Conservation (phyloP, 2,113 vertebrate genomes). For the Baryphthengus martii region DNA sequence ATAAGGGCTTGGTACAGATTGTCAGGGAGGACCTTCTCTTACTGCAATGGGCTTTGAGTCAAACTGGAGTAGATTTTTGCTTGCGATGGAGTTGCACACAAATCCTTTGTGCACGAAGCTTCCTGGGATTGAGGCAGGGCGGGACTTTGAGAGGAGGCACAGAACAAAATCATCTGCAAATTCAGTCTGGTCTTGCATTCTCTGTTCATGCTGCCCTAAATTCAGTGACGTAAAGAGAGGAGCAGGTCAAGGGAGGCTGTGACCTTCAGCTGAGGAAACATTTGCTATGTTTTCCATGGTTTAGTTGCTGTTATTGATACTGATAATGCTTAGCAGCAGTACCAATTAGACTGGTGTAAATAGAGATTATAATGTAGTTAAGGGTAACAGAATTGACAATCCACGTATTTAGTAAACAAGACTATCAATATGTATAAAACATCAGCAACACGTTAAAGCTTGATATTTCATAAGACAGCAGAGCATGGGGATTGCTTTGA, state of each 20-base stretch:
- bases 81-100: neutral
- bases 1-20: neutral
- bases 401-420: conserved; percentile 30
- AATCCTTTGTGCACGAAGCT: neutral
- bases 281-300: neutral
- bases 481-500: conserved; percentile 21
- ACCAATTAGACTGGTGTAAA: conserved; percentile 42
- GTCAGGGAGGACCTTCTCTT: neutral
- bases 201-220: neutral
- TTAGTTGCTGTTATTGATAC: conserved; percentile 26
- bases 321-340: neutral
- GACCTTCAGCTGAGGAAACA: neutral
- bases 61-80: neutral
- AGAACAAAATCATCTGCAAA: neutral
- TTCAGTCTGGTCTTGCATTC: neutral
- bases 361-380: conserved; percentile 54
- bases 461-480: conserved; percentile 15
- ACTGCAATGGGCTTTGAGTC: neutral
- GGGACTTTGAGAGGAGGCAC: neutral
- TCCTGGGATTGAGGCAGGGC: neutral
- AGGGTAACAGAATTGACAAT: conserved; percentile 28
- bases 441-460: conserved; percentile 11
- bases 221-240: neutral
- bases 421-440: conserved; percentile 3
- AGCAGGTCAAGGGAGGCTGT: neutral